Conservation (phyloP, 2,113 vertebrate genomes). For the Chascanopsetta lugubris region DNA sequence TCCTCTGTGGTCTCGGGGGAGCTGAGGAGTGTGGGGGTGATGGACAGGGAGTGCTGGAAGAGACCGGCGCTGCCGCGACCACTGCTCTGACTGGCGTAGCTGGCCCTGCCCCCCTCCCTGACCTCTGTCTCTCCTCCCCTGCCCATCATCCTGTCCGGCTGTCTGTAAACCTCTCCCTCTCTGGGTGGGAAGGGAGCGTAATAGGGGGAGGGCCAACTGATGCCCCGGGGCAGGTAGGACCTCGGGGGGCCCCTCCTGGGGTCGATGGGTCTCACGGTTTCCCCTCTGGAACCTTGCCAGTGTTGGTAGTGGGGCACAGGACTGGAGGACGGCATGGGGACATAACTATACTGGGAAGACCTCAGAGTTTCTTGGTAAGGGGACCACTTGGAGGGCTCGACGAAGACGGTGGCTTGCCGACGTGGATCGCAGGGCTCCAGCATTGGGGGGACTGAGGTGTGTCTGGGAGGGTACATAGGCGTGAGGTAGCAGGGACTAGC, state of each 20-base stretch:
- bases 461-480: slow-evolving; percentile 63
- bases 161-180: slow-evolving; percentile 64
- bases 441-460: slow-evolving; percentile 56
- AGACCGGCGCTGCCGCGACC: slow-evolving; percentile 81
- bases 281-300: slow-evolving; percentile 66
- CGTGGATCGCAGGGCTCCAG: slow-evolving; percentile 71
- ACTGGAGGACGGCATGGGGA: slow-evolving; percentile 63
- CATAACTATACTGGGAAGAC: slow-evolving; percentile 71
- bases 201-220: slow-evolving; percentile 82
- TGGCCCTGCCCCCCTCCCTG: slow-evolving; percentile 75
- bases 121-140: slow-evolving; percentile 65
- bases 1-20: slow-evolving; percentile 84
- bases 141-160: slow-evolving; percentile 56
- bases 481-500: slow-evolving; percentile 71
- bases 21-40: slow-evolving; percentile 82
- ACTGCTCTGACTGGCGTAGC: slow-evolving; percentile 84
- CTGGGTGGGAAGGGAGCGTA: slow-evolving; percentile 59
- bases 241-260: slow-evolving; percentile 67
- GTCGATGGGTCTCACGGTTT: slow-evolving; percentile 59
- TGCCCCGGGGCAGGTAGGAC: slow-evolving; percentile 77
- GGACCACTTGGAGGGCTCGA: slow-evolving; percentile 74
- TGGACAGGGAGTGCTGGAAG: slow-evolving; percentile 78
- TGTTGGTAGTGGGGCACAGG: slow-evolving; percentile 55
- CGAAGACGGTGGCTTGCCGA: slow-evolving; percentile 75
- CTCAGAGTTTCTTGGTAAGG: slow-evolving; percentile 71